Base-by-base conservation (phyloP, 2,113 vertebrate genomes). In the Heterocephalus glaber region DNA sequence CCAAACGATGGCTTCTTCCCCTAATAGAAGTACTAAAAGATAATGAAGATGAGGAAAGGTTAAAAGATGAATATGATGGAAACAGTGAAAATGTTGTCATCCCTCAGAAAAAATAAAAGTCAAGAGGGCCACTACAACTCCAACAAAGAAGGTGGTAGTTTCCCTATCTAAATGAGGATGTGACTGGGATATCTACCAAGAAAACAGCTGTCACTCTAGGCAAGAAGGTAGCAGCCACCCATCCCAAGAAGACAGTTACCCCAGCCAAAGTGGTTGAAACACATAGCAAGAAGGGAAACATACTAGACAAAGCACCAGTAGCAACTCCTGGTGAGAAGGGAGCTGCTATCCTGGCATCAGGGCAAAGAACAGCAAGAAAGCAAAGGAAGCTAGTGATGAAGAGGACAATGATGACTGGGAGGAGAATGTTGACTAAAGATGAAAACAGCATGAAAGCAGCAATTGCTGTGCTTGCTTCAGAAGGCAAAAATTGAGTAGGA, bases 1-100 rank as follows among this genome's bases (percentile, higher is more conserved):
- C 98, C 98, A 99, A 99, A 97, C 99, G 99, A 97, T 98, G 96
- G 98, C 99, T 13, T 98, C 98, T 54, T 76, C 99, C 99, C 13
- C 99, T 99, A 0, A 99, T 98, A 0, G 99, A 99, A 96, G 98
- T 99, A 22, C 98, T 99, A 0, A 99, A 98, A 41, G 98, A 98
- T 0, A 98, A 98, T 0, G 98, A 98, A 72, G 98, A 99, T 77
- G 99, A 99, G 9, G 99, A 99, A 68, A 98, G 99, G 0, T 98
- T 97, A 0, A 97, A 98, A 0, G 98, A 98, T 52, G 99, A 99
- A 74, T 98, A 98, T 30, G 98, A 98, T 30, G 98, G 99, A 0
- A 98, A 98, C 87, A 99, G 98, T 0, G 98, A 96, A 84, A 98
- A 99, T 66, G 76, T 89, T 28, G 11, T 92, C 20, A 92, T 86